Percentiles rank a stretch among this genome's conserved stretches.
Evolutionary conservation across 1,140 invertebrate species (phyloP).

Genomic region (Leptinotarsa defecta): DNA sequence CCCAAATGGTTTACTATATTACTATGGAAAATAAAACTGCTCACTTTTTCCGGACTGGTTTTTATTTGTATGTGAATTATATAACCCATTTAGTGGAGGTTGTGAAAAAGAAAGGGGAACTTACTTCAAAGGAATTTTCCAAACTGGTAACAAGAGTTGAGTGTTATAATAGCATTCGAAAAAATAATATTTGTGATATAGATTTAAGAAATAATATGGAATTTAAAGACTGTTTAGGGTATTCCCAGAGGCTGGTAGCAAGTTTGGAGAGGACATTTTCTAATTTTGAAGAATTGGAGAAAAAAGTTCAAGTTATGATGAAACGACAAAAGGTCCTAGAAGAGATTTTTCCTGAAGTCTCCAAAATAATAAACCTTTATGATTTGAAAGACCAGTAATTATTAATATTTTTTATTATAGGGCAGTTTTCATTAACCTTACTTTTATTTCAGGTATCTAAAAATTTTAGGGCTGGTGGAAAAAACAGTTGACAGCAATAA

Average conservation of each 20-base stretch:
- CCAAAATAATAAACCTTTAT: constrained; percentile 28
- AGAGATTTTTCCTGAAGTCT: constrained; percentile 22
- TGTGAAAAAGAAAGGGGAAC: constrained; percentile 30
- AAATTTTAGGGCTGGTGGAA: constrained; percentile 25
- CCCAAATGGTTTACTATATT: constrained; percentile 57
- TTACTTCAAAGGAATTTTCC: constrained; percentile 17
- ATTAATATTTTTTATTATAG: constrained; percentile 4
- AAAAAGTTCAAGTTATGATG: constrained; percentile 30
- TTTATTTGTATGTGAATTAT: constrained; percentile 55
- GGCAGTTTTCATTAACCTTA: neutral
- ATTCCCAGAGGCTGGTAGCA: constrained; percentile 30
- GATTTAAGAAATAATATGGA: constrained; percentile 29
- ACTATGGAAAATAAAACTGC: constrained; percentile 57
- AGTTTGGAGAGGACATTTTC: constrained; percentile 29
- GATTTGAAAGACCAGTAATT: constrained; percentile 32
- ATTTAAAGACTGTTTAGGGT: constrained; percentile 29
- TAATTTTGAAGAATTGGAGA: constrained; percentile 30
- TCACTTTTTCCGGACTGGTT: constrained; percentile 55
- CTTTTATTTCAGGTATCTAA: constrained; percentile 7
- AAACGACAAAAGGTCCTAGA: constrained; percentile 25
- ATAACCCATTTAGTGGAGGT: constrained; percentile 49
- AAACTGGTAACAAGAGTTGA: constrained; percentile 32
- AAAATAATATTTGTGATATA: constrained; percentile 23
- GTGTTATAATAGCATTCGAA: constrained; percentile 34
- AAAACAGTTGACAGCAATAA: constrained; percentile 24